A percentile compares a stretch with the other conserved stretches of the same genome.
These are phyloP conservation scores for Lophochroa leadbeateri DNA, from an alignment of 2,113 vertebrate genomes.

Conservation along the genomic window DNA sequence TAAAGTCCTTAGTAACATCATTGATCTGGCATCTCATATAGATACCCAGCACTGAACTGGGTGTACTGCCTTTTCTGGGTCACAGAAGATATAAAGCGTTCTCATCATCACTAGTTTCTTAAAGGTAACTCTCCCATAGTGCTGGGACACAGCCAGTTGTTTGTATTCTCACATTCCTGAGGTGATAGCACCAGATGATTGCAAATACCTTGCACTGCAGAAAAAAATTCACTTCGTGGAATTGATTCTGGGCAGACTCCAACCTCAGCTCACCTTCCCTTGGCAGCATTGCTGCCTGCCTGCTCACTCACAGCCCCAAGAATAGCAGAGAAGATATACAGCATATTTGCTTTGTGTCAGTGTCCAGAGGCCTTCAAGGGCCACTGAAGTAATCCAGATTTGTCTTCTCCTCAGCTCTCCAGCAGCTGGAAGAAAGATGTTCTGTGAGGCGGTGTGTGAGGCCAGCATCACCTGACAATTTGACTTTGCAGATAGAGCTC, in stretches of 20 bases:
- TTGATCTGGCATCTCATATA: not conserved
- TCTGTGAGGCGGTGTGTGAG: not conserved
- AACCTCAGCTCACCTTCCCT: not conserved
- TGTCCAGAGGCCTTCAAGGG: not conserved
- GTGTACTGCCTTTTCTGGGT: not conserved
- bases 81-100: not conserved
- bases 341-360: not conserved
- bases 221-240: slow-evolving; percentile 39
- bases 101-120: not conserved
- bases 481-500: not conserved
- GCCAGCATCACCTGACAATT: not conserved
- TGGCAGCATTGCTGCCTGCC: not conserved
- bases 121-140: not conserved
- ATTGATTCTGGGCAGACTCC: slow-evolving; percentile 20
- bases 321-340: not conserved
- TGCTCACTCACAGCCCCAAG: not conserved
- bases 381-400: not conserved
- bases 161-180: slow-evolving; percentile 37
- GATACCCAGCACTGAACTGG: not conserved
- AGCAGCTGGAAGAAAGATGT: not conserved
- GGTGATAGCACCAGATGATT: slow-evolving; percentile 38
- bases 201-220: not conserved
- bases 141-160: not conserved
- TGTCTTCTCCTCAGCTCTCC: not conserved
- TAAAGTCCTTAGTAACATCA: not conserved